Percentiles rank a stretch among this genome's conserved stretches.
These are phyloP conservation scores for Sminthurides bifidus DNA, from an alignment of 1,140 invertebrate species.

Conservation along the genomic window DNA sequence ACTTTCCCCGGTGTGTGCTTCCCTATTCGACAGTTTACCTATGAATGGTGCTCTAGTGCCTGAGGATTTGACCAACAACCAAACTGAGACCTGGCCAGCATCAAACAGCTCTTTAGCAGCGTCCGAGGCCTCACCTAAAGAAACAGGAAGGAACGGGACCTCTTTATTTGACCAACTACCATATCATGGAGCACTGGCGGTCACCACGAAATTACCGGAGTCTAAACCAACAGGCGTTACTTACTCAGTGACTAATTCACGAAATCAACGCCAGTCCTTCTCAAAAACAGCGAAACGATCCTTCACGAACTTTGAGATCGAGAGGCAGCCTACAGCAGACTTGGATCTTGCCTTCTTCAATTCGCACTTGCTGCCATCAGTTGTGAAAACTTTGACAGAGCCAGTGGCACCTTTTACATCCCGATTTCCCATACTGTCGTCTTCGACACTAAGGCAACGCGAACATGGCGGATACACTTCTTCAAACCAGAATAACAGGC, in stretches of 20 bases:
- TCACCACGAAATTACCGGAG: background rate
- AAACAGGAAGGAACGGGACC: background rate
- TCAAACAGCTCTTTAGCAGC: no score
- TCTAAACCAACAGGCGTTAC: background rate
- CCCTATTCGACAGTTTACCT: background rate
- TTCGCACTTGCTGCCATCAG: background rate
- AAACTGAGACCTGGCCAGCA: background rate
- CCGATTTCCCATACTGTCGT: background rate
- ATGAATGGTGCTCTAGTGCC: background rate
- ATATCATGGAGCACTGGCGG: background rate
- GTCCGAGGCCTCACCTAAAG: background rate
- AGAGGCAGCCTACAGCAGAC: background rate
- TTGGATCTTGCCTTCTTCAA: background rate
- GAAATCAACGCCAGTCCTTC: background rate
- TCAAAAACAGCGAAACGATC: background rate
- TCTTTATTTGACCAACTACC: slow-evolving; percentile 3
- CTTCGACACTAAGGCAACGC: background rate
- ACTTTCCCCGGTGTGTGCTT: background rate
- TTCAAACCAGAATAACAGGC: background rate
- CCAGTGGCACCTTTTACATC: background rate
- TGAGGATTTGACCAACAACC: background rate
- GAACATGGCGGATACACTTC: background rate
- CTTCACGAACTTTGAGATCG: background rate
- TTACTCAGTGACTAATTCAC: background rate
- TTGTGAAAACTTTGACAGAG: background rate